Evolutionary conservation across 2,888 invertebrate genomes (phyloP).

Genomic region (Diachrysia chrysitis): DNA sequence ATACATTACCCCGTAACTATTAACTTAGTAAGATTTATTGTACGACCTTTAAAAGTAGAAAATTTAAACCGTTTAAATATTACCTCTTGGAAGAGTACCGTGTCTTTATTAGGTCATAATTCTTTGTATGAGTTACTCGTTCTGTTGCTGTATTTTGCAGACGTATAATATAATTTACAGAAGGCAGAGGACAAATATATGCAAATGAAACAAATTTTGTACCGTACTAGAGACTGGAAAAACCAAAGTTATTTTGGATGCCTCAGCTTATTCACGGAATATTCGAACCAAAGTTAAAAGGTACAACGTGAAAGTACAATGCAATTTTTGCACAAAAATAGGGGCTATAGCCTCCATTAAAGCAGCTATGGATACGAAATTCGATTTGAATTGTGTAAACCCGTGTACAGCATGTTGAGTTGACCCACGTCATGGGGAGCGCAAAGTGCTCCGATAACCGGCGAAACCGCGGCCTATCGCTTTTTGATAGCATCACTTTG

Average conservation of each 20-base stretch:
- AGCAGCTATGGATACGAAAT: conserved; percentile 39
- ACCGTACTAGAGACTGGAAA: neutral
- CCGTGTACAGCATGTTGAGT: conserved; percentile 76
- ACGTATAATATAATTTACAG: neutral
- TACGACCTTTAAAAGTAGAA: conserved; percentile 1
- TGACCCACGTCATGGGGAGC: conserved; percentile 82
- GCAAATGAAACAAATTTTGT: neutral
- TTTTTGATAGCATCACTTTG: conserved; percentile 89
- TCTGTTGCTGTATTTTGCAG: conserved; percentile 2
- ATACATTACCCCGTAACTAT: neutral
- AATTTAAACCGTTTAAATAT: conserved; percentile 7
- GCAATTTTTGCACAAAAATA: conserved; percentile 23
- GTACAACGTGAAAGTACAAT: neutral
- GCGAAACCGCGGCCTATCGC: conserved; percentile 87
- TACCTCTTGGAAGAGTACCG: neutral
- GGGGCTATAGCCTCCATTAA: conserved; percentile 21
- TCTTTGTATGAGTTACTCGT: neutral
- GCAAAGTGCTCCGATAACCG: conserved; percentile 88
- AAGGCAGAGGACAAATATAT: neutral
- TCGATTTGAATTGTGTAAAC: conserved; percentile 68
- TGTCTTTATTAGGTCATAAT: conserved; percentile 4
- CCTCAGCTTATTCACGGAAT: neutral
- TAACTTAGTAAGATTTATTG: conserved; percentile 2
- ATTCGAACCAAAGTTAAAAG: neutral
- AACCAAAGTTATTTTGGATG: neutral